A percentile compares a stretch with the other conserved stretches of the same genome.
phyloP scores from a whole-genome alignment of 2,888 invertebrate species.

The Ophonus ardosiacus region DNA sequence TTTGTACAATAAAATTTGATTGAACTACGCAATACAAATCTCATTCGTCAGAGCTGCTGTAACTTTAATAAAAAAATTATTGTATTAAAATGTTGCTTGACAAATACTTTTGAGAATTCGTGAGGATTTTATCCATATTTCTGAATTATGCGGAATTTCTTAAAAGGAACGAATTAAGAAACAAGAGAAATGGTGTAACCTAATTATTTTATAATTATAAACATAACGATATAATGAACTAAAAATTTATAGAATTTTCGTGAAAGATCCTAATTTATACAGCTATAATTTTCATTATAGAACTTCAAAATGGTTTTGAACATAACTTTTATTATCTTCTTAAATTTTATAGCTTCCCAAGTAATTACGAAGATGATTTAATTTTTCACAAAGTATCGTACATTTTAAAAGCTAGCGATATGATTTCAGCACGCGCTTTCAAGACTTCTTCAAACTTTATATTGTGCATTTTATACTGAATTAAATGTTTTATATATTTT shows the following conservation, averaged over 20 bases:
- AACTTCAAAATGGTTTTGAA: constrained; percentile 35
- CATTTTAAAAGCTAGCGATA: constrained; percentile 40
- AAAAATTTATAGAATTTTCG: constrained; percentile 31
- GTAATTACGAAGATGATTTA: constrained; percentile 41
- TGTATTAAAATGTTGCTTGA: too few relatives aligned
- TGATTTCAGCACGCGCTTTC: constrained; percentile 26
- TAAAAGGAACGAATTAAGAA: neutral
- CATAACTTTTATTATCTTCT: constrained; percentile 35
- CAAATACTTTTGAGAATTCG: too few relatives aligned
- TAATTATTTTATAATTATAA: constrained; percentile 37
- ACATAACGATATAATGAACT: constrained; percentile 26
- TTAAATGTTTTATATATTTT: constrained; percentile 50
- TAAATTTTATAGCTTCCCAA: constrained; percentile 44
- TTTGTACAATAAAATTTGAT: too few relatives aligned
- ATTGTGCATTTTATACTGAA: constrained; percentile 38
- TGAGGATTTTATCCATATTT: neutral
- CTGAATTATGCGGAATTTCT: neutral
- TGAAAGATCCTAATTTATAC: constrained; percentile 23
- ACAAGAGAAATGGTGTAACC: constrained; percentile 1
- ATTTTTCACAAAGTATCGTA: constrained; percentile 42
- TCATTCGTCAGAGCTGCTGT: too few relatives aligned
- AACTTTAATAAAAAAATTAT: too few relatives aligned
- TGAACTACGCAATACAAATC: too few relatives aligned
- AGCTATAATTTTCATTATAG: constrained; percentile 28
- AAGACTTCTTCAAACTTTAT: constrained; percentile 27